Percentiles rank a stretch among this genome's conserved stretches.
Conservation (phyloP, 1,140 invertebrate genomes). For the Mercenaria mercenaria region DNA sequence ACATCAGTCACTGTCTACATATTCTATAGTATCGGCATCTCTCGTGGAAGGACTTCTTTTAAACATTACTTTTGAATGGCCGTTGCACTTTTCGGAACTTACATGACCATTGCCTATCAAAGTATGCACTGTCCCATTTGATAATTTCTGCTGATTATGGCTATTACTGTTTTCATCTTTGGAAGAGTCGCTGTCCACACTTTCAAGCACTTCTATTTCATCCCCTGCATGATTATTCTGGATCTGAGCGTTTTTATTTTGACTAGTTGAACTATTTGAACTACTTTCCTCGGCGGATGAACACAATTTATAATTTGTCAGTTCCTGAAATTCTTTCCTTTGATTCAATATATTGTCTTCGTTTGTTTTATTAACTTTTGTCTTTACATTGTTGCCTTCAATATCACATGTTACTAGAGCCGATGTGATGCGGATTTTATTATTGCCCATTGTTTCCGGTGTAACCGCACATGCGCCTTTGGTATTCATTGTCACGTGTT, state of each 20-base stretch:
- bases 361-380: neutral
- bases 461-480: neutral
- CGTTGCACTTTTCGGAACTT: neutral
- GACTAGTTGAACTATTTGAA: neutral
- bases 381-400: slow-evolving; percentile 28
- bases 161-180: slow-evolving; percentile 25
- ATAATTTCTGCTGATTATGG: neutral
- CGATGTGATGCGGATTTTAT: neutral
- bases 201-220: slow-evolving; percentile 48
- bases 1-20: slow-evolving; percentile 46
- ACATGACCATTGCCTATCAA: neutral
- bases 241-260: neutral
- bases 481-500: neutral
- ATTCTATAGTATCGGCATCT: slow-evolving; percentile 54
- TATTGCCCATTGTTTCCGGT: neutral
- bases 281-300: neutral
- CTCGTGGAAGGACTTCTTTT: slow-evolving; percentile 38
- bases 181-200: neutral
- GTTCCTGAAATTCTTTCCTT: slow-evolving; percentile 34
- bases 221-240: neutral
- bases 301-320: slow-evolving; percentile 40
- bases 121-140: neutral
- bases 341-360: neutral
- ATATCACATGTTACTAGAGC: slow-evolving; percentile 47
- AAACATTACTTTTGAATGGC: slow-evolving; percentile 29